Evolutionary conservation across 1,140 invertebrate genomes (phyloP), one percentile per base, ranked within the genome.

Genomic region (Oscheius sp.): DNA sequence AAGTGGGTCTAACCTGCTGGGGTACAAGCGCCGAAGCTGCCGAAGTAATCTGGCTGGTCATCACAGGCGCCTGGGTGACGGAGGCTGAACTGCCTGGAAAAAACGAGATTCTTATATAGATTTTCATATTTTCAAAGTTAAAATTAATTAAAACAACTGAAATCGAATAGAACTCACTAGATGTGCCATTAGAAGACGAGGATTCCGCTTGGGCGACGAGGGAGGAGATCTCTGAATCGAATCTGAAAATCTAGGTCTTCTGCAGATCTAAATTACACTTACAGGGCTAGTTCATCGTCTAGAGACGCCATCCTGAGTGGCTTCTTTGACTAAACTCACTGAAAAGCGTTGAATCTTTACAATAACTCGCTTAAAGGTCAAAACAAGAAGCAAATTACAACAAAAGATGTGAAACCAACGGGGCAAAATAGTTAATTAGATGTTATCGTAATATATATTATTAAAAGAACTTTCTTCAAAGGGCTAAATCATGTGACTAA

Each of bases 281-380:
- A 79, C 78, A 79, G 35, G 31, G 78, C 78, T 13, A 79, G 38
- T 68, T 79, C 76, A 38, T 79, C 78, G 18, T 79, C 78, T 13
- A 79, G 32, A 35, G 52, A 72, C 15, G 68, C 36, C 78, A 79
- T 79, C 23, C 46, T 73, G n/a, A n/a, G n/a, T n/a, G n/a, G n/a
- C n/a, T n/a, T n/a, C n/a, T n/a, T n/a, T n/a, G n/a, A n/a, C n/a
- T n/a, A n/a, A n/a, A n/a, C n/a, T n/a, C n/a, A n/a, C n/a, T n/a
- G n/a, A n/a, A n/a, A n/a, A n/a, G n/a, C n/a, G n/a, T n/a, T n/a
- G n/a, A n/a, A n/a, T n/a, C n/a, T n/a, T n/a, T n/a, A n/a, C n/a
- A n/a, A n/a, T n/a, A n/a, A n/a, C n/a, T n/a, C n/a, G n/a, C n/a
- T n/a, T n/a, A n/a, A n/a, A n/a, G n/a, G n/a, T n/a, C n/a, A n/a